Evolutionary conservation across 2,888 invertebrate species (phyloP).

Genomic region (Sinelater perroti): DNA sequence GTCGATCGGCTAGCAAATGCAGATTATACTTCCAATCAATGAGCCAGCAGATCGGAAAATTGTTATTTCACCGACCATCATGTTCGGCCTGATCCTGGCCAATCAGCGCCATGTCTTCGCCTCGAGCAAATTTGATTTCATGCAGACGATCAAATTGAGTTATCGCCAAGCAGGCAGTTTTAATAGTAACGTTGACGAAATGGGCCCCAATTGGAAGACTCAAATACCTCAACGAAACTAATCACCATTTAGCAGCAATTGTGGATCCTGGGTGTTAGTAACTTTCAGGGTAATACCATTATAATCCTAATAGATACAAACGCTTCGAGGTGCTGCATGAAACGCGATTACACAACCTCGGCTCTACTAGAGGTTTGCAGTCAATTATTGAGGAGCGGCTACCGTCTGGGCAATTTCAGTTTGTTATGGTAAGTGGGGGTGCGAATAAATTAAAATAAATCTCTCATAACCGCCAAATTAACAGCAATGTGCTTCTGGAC

Average conservation of each 20-base stretch:
- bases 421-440: not conserved
- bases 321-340: conserved; percentile 3
- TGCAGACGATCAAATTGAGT: too few species aligned
- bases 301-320: too few species aligned
- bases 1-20: conserved; percentile 28
- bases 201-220: too few species aligned
- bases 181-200: too few species aligned
- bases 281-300: too few species aligned
- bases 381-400: not conserved
- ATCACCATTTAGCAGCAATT: too few species aligned
- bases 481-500: too few species aligned
- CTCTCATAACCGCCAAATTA: too few species aligned
- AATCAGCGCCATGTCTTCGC: conserved; percentile 31
- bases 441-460: too few species aligned
- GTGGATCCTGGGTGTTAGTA: too few species aligned
- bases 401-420: conserved; percentile 3
- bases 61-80: conserved; percentile 36
- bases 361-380: not conserved
- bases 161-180: too few species aligned
- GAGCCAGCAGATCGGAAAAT: conserved; percentile 38
- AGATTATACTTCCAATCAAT: conserved; percentile 38
- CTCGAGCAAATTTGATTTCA: conserved; percentile 22
- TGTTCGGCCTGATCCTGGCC: conserved; percentile 32
- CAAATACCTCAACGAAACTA: too few species aligned
- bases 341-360: conserved; percentile 4